These are phyloP conservation scores for Saccostrea echinata DNA, from an alignment of 1,140 invertebrate genomes.

Conservation along the genomic window DNA sequence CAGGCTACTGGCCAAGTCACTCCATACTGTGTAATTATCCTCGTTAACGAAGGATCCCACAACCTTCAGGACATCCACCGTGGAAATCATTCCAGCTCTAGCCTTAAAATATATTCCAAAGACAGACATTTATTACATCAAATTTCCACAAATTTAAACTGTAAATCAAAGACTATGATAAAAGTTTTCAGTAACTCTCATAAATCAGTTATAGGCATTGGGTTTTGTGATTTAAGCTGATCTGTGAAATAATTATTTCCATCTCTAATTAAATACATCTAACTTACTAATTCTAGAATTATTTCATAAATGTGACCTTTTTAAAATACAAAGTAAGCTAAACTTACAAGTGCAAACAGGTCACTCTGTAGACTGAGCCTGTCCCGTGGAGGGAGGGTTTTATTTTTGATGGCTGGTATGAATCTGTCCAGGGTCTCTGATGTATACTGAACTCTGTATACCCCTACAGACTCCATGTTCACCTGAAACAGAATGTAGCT, in stretches of 20 bases:
- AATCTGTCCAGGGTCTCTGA: slow-evolving; percentile 88
- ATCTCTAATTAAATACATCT: too few species aligned
- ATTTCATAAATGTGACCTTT: too few species aligned
- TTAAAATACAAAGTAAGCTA: not conserved
- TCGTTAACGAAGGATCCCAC: slow-evolving; percentile 90
- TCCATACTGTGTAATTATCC: slow-evolving; percentile 96
- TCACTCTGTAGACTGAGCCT: slow-evolving; percentile 95
- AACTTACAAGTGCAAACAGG: slow-evolving; percentile 89
- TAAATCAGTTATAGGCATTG: too few species aligned
- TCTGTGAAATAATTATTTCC: too few species aligned
- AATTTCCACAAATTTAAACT: too few species aligned
- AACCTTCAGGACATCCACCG: slow-evolving; percentile 88
- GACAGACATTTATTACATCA: not conserved
- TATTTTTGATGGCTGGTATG: slow-evolving; percentile 89
- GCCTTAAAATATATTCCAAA: slow-evolving; percentile 81
- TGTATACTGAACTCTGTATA: slow-evolving; percentile 90
- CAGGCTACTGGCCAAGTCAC: slow-evolving; percentile 89
- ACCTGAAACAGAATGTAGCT: slow-evolving; percentile 71
- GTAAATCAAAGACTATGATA: too few species aligned
- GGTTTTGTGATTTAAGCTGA: too few species aligned
- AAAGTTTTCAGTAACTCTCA: too few species aligned
- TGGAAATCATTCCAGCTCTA: slow-evolving; percentile 90
- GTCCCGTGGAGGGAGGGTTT: slow-evolving; percentile 92
- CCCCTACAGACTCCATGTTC: slow-evolving; percentile 81
- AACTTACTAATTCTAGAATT: too few species aligned